phyloP scores from a whole-genome alignment of 2,797 vertebrate genomes.

The Echiichthys vipera region DNA sequence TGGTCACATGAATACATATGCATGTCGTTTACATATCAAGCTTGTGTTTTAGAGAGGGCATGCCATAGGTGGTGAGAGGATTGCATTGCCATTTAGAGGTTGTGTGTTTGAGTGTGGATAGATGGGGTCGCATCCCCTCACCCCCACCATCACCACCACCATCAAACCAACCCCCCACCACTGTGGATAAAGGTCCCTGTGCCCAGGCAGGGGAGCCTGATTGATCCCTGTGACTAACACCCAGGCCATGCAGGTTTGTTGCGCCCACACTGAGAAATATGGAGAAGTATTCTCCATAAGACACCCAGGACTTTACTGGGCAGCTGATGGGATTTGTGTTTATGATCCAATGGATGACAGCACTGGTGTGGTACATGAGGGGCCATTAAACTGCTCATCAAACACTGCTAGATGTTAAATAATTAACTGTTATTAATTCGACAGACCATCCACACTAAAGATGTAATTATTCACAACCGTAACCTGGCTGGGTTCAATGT shows the following conservation, averaged over 20 bases:
- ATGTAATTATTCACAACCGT: conserved; percentile 22
- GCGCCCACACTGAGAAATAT: conserved; percentile 46
- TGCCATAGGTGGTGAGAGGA: conserved; percentile 72
- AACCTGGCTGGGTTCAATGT: background rate
- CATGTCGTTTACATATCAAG: conserved; percentile 81
- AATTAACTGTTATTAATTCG: conserved; percentile 31
- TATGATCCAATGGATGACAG: conserved; percentile 34
- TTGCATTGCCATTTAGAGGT: conserved; percentile 64
- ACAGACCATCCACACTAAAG: conserved; percentile 30
- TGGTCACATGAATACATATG: conserved; percentile 79
- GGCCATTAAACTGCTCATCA: conserved; percentile 18
- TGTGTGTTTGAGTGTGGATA: conserved; percentile 33
- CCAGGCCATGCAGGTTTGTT: conserved; percentile 43
- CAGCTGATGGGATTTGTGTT: conserved; percentile 39
- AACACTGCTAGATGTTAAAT: conserved; percentile 19
- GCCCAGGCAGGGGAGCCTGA: conserved; percentile 62
- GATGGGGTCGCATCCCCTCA: conserved; percentile 34
- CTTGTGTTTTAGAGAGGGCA: conserved; percentile 70
- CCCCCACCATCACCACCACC: background rate
- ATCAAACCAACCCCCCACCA: conserved; percentile 7
- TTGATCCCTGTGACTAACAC: conserved; percentile 70
- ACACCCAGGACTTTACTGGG: conserved; percentile 34
- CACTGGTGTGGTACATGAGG: conserved; percentile 26
- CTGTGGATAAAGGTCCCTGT: conserved; percentile 65
- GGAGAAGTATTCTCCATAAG: conserved; percentile 44